Conservation (phyloP, 1,140 invertebrate genomes). For the Chrysopa pallens region DNA sequence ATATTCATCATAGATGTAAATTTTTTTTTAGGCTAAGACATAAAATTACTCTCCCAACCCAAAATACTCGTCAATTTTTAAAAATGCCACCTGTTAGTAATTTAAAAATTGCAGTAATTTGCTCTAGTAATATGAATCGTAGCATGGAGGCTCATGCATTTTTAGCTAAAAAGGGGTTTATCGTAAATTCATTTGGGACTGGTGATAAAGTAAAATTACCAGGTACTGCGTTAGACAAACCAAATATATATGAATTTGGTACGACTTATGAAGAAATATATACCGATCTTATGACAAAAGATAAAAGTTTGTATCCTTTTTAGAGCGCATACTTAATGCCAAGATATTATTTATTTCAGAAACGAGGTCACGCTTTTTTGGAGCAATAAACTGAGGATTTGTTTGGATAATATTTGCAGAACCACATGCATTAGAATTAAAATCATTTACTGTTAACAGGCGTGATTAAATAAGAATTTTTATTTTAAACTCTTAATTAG, state of each 20-base stretch:
- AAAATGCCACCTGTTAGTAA: constrained; percentile 27
- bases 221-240: constrained; percentile 82
- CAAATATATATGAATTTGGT: constrained; percentile 97
- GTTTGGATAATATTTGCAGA: neutral
- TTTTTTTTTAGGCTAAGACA: too few relatives aligned
- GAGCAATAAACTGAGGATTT: constrained; percentile 1
- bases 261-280: constrained; percentile 95
- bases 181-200: constrained; percentile 91
- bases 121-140: constrained; percentile 98
- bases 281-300: constrained; percentile 77
- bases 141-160: constrained; percentile 99
- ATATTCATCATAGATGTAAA: too few relatives aligned
- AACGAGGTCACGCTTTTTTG: neutral
- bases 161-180: constrained; percentile 90
- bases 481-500: too few relatives aligned
- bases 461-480: too few relatives aligned
- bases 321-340: neutral
- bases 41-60: too few relatives aligned
- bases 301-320: constrained; percentile 69
- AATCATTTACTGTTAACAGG: too few relatives aligned
- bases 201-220: constrained; percentile 96
- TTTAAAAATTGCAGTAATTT: constrained; percentile 83
- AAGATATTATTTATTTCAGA: too few relatives aligned
- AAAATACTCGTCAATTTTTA: neutral
- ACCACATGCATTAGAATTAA: too few relatives aligned